Base-by-base conservation (phyloP, 2,888 invertebrate species). In the Cactoblastis cactorum region DNA sequence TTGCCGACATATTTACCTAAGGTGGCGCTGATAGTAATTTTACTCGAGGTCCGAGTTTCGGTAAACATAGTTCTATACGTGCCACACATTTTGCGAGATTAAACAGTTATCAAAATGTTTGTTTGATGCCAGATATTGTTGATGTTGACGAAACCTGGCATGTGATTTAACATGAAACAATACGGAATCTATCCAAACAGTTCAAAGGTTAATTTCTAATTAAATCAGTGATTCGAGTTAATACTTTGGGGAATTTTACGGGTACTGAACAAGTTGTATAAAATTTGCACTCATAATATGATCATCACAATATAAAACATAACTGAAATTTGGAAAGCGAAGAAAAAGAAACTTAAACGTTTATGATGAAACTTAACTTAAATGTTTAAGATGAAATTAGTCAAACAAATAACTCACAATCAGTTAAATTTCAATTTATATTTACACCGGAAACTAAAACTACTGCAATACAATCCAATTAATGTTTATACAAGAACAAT, bases 1-100 rank as follows among this genome's bases (percentile, higher is more conserved):
- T 88, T 88, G 87, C 78, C 85, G 83, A 87, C 88, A 89, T 89
- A 89, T 89, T 89, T 89, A 88, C 88, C 83, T 86, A 80, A 83
- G 83, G 85, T 83, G 77, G 74, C 83, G 86, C 82, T 87, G 88
- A 88, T 89, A 86, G 86, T 83, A 88, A 89, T 87, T 88, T 88
- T 87, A 85, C 86, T 85, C 79, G 71, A 83, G 83, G 87, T 82
- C 86, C 81, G 79, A 83, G 79, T 75, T 83, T 77, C 68, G 74
- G 59, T 71, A 74, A 77, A 78, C 77, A 77, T 64, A 67, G 71
- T 64, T 71, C 61, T 46, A 64, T 66, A 77, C 76, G 77, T 78
- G 77, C 77, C 74, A 73, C 62, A 76, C 74, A 80, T 80, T 76
- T 74, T 63, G 63, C 60, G 59, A 65, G 67, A 67, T 75, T 75